Percentiles rank a stretch among this genome's conserved stretches.
Conservation (phyloP, 2,888 invertebrate genomes). For the Ormyrus thymus region DNA sequence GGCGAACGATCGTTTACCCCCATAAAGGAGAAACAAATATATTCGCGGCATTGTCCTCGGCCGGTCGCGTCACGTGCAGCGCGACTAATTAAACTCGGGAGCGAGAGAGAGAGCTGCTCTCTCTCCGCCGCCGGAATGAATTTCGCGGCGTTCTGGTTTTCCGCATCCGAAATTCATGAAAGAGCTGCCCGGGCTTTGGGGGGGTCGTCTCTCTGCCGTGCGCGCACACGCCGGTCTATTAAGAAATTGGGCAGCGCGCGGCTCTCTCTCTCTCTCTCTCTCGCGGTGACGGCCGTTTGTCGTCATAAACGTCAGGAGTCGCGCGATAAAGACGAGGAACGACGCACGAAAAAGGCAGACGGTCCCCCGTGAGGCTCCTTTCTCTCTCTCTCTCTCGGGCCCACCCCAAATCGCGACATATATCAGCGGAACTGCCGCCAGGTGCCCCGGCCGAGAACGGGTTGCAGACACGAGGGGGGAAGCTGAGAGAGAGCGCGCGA, state of each 20-base stretch:
- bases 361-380: constrained; percentile 1
- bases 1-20: constrained; percentile 31
- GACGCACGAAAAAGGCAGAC: constrained; percentile 27
- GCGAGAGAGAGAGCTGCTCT: constrained; percentile 12
- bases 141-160: constrained; percentile 37
- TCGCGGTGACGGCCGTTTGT: constrained; percentile 66
- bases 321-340: constrained; percentile 67
- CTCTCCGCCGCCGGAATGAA: neutral
- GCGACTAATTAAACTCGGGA: constrained; percentile 46
- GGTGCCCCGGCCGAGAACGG: constrained; percentile 60
- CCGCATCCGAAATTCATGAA: constrained; percentile 42
- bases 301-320: constrained; percentile 68
- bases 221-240: constrained; percentile 64
- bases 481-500: neutral
- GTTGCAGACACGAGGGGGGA: constrained; percentile 47
- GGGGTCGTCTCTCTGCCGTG: constrained; percentile 27
- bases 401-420: constrained; percentile 63
- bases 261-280: neutral
- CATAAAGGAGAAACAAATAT: constrained; percentile 36
- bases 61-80: constrained; percentile 40
- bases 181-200: neutral
- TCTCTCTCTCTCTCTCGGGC: constrained; percentile 9
- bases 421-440: constrained; percentile 63
- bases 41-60: constrained; percentile 23
- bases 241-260: constrained; percentile 63